phyloP scores from a whole-genome alignment of 2,113 vertebrate genomes.

The Rana temporaria region DNA sequence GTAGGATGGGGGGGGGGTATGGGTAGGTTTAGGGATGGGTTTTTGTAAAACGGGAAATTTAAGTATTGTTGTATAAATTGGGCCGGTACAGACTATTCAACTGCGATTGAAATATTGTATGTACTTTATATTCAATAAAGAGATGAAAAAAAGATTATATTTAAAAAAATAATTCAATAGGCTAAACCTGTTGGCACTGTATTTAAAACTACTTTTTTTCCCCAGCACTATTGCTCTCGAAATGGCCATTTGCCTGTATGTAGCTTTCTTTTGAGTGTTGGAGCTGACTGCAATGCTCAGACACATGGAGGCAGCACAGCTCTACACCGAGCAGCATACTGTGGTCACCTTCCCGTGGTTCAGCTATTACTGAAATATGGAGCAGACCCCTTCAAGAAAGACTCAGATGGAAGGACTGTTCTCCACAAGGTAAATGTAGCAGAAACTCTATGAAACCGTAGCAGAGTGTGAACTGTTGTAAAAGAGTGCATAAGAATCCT shows the following conservation, averaged over 20 bases:
- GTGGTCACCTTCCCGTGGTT: slow-evolving; percentile 79
- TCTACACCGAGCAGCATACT: slow-evolving; percentile 87
- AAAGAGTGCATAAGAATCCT: no score
- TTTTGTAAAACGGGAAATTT: no score
- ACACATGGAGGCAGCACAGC: slow-evolving; percentile 87
- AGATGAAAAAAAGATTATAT: background rate
- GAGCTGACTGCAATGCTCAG: slow-evolving; percentile 74
- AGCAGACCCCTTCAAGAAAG: slow-evolving; percentile 76
- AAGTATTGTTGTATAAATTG: no score
- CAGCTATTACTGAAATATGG: slow-evolving; percentile 76
- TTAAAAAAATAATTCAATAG: background rate
- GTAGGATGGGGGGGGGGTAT: no score
- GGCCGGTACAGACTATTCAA: no score
- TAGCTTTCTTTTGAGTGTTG: slow-evolving; percentile 73
- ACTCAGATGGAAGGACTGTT: slow-evolving; percentile 79
- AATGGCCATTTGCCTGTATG: slow-evolving; percentile 77
- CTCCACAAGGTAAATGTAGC: slow-evolving; percentile 84
- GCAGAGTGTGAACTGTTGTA: no score
- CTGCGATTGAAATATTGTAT: no score
- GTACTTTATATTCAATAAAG: no score
- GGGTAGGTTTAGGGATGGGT: no score
- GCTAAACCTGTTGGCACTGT: background rate
- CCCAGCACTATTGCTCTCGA: slow-evolving; percentile 91
- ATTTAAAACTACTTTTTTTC: background rate
- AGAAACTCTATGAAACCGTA: no score